Evolutionary conservation across 2,113 vertebrate species (phyloP).

Genomic region (Cynoglossus semilaevis): DNA sequence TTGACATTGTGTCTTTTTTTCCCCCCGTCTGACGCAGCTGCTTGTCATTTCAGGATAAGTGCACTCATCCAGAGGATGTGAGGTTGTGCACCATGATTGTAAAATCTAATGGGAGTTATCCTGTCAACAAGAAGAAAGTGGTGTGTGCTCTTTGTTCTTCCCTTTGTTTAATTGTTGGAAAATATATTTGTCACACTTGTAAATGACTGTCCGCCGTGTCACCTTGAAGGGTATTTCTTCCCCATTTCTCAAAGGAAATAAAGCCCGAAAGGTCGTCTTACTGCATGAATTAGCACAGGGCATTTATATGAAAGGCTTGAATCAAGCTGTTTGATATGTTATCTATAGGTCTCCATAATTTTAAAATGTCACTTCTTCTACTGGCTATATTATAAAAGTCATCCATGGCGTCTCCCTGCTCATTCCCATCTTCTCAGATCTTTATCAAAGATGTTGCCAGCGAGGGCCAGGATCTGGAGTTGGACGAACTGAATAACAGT

Average conservation of each 20-base stretch:
- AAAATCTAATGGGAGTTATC: slow-evolving; percentile 96
- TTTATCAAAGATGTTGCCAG: slow-evolving; percentile 85
- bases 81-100: slow-evolving; percentile 94
- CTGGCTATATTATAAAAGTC: slow-evolving; percentile 4
- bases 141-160: slow-evolving; percentile 74
- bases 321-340: not conserved
- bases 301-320: not conserved
- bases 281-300: slow-evolving; percentile 8
- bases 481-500: slow-evolving; percentile 89
- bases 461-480: slow-evolving; percentile 85
- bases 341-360: not conserved
- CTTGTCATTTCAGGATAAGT: slow-evolving; percentile 87
- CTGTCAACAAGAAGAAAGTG: slow-evolving; percentile 95
- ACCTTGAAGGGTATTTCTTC: slow-evolving; percentile 2
- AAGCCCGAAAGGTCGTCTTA: not conserved
- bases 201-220: slow-evolving; percentile 10
- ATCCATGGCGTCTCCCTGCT: slow-evolving; percentile 4
- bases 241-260: slow-evolving; percentile 17
- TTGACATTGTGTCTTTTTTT: slow-evolving; percentile 23
- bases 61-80: slow-evolving; percentile 96
- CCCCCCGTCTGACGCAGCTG: slow-evolving; percentile 57
- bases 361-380: slow-evolving; percentile 13
- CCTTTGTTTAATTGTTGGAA: slow-evolving; percentile 14
- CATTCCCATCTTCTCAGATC: slow-evolving; percentile 62
- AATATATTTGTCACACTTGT: slow-evolving; percentile 6